Conservation (phyloP, 2,113 vertebrate genomes). For the Microcebus jonahi region DNA sequence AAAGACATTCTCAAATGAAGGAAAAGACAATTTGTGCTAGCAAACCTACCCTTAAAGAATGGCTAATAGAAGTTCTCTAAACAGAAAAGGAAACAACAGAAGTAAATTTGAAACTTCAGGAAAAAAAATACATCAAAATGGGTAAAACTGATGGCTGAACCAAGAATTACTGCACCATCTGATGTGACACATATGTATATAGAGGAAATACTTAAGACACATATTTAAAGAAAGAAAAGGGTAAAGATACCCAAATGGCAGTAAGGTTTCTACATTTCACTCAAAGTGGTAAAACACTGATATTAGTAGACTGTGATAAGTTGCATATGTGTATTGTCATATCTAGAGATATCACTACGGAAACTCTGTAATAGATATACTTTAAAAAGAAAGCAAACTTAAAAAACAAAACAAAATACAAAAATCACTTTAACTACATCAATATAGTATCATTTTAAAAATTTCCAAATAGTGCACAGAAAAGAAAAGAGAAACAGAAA, state of each 20-base stretch:
- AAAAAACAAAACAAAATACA: neutral
- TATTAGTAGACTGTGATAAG: neutral
- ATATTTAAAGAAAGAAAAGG: neutral
- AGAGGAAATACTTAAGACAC: neutral
- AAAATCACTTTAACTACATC: neutral
- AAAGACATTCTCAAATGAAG: neutral
- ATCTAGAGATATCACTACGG: neutral
- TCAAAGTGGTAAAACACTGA: neutral
- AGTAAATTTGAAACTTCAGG: neutral
- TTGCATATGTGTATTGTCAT: neutral
- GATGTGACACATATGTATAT: accelerated
- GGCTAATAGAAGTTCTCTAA: neutral
- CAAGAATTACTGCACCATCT: neutral
- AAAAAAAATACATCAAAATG: neutral
- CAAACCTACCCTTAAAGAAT: neutral
- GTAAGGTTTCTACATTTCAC: neutral
- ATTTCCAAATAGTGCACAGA: neutral
- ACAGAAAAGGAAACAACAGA: neutral
- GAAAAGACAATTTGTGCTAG: neutral
- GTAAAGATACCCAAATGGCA: neutral
- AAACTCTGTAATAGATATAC: neutral
- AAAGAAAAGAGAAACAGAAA: constrained; percentile 15
- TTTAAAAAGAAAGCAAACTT: neutral
- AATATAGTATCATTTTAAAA: neutral
- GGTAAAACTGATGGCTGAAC: neutral